Conservation (phyloP, 2,888 invertebrate species). For the Linyphia triangularis region DNA sequence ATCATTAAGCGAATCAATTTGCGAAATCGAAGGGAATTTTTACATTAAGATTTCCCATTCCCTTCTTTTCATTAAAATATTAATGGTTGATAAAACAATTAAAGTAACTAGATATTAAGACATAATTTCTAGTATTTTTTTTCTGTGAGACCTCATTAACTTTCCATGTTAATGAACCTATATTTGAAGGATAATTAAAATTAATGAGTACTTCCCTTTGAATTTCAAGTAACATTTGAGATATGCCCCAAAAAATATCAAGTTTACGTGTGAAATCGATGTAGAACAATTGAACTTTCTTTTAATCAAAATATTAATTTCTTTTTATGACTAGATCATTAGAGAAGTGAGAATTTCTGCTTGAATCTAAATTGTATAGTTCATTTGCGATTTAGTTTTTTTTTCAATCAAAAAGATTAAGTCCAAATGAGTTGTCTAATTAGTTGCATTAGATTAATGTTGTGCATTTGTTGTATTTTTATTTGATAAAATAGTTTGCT, state of each 20-base stretch:
- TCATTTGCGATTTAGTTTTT: background rate
- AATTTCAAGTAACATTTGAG: background rate
- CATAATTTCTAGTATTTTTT: conserved; percentile 14
- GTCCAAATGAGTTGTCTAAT: background rate
- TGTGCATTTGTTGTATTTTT: too few species aligned
- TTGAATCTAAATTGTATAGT: background rate
- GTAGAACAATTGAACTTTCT: background rate
- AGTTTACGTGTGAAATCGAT: background rate
- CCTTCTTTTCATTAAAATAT: conserved; percentile 12
- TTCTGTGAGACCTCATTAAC: background rate
- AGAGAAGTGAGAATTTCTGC: background rate
- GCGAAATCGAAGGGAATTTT: conserved; percentile 28
- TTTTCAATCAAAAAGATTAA: background rate
- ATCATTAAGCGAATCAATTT: conserved; percentile 50
- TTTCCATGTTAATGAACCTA: conserved; percentile 15
- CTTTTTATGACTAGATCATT: background rate
- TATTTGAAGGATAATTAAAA: conserved; percentile 63
- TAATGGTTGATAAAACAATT: conserved; percentile 63
- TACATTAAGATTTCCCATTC: conserved; percentile 4
- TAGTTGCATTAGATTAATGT: background rate
- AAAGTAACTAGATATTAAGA: conserved; percentile 21
- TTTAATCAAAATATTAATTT: background rate
- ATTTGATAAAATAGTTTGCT: too few species aligned
- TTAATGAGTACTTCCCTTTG: conserved; percentile 14
- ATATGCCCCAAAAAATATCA: background rate